Conservation (phyloP, 2,888 invertebrate species). For the Apamea sordens region DNA sequence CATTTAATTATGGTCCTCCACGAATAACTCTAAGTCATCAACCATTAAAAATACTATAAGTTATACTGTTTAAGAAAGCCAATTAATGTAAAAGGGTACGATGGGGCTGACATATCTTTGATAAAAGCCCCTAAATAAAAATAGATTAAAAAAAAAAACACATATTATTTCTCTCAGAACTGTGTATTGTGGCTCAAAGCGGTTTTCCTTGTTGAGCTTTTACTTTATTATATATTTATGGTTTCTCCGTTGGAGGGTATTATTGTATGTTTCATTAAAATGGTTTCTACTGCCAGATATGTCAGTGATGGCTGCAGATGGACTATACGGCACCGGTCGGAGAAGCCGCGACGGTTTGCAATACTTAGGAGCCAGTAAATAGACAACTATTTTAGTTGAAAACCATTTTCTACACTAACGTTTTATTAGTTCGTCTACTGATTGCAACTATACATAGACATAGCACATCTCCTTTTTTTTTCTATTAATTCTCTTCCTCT, state of each 20-base stretch:
- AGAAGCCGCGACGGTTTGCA: slow-evolving; percentile 19
- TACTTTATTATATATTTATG: slow-evolving; percentile 52
- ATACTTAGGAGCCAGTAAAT: slow-evolving; percentile 25
- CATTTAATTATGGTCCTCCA: too few species aligned
- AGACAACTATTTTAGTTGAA: slow-evolving; percentile 15
- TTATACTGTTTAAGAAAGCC: too few species aligned
- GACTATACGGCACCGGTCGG: slow-evolving; percentile 9
- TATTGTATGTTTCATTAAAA: slow-evolving; percentile 41
- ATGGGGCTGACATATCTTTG: too few species aligned
- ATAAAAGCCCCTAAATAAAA: too few species aligned
- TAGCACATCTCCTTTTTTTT: too few species aligned
- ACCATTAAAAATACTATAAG: too few species aligned
- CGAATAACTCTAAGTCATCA: too few species aligned
- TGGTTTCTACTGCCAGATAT: slow-evolving; percentile 26
- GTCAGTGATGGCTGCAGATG: slow-evolving; percentile 7
- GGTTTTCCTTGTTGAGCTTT: slow-evolving; percentile 48
- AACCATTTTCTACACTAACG: neutral
- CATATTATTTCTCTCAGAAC: slow-evolving; percentile 36
- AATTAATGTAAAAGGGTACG: too few species aligned
- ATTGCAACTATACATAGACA: too few species aligned
- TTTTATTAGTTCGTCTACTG: slow-evolving; percentile 12
- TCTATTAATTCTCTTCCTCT: too few species aligned
- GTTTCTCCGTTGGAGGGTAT: slow-evolving; percentile 31
- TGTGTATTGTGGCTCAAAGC: slow-evolving; percentile 28
- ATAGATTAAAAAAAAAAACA: too few species aligned